Conservation (phyloP, 2,888 invertebrate genomes). For the Campopleginae sp. region DNA sequence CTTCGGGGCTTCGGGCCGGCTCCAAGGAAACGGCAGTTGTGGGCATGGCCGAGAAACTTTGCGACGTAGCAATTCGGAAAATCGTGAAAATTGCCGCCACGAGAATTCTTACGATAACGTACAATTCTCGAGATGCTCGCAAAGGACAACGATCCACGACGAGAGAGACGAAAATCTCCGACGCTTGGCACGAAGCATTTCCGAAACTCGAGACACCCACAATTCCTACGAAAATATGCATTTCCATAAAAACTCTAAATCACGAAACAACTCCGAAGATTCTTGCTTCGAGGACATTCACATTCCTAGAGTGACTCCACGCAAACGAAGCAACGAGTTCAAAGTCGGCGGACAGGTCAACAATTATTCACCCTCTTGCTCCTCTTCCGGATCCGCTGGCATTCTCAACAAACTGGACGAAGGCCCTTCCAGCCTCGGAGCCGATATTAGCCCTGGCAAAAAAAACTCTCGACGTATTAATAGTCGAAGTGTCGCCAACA, state of each 20-base stretch:
- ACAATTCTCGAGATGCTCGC: conserved; percentile 72
- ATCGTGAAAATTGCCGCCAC: conserved; percentile 71
- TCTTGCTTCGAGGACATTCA: conserved; percentile 78
- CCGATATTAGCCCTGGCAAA: conserved; percentile 74
- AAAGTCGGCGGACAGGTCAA: conserved; percentile 80
- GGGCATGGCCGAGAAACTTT: conserved; percentile 65
- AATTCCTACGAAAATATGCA: conserved; percentile 76
- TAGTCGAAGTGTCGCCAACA: conserved; percentile 80
- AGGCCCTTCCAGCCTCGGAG: conserved; percentile 76
- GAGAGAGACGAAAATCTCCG: conserved; percentile 23
- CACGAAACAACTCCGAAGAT: conserved; percentile 69
- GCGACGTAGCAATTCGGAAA: conserved; percentile 79
- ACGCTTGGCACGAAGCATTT: conserved; percentile 73
- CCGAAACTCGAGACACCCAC: conserved; percentile 75
- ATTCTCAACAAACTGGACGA: conserved; percentile 72
- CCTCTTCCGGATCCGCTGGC: conserved; percentile 65
- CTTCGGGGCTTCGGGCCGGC: conserved; percentile 55
- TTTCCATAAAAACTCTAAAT: conserved; percentile 71
- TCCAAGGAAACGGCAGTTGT: conserved; percentile 24
- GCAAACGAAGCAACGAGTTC: conserved; percentile 78
- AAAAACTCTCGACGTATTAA: conserved; percentile 74
- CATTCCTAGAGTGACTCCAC: conserved; percentile 78
- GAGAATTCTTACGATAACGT: conserved; percentile 78
- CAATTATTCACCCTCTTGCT: conserved; percentile 68
- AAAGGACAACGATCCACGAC: conserved; percentile 54